These are phyloP conservation scores for Laspeyria flexula DNA, from an alignment of 2,888 invertebrate species.

Conservation along the genomic window DNA sequence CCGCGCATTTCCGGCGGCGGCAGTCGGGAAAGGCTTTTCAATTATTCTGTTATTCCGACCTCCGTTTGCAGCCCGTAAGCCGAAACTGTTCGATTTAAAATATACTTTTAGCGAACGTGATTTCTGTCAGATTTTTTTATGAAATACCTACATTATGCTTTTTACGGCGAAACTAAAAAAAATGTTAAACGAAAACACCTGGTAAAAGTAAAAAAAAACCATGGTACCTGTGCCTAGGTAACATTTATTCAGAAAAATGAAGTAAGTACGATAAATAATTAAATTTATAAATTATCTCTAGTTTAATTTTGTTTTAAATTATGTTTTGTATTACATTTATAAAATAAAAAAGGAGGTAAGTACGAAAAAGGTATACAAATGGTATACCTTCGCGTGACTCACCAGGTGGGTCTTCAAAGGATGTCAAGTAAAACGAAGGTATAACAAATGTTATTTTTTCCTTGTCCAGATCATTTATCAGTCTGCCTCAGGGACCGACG, in stretches of 20 bases:
- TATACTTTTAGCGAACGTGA: background rate
- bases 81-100: constrained; percentile 5
- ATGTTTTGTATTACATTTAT: too few relatives aligned
- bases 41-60: constrained; percentile 37
- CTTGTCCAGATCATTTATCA: constrained; percentile 34
- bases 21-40: constrained; percentile 30
- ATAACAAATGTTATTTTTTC: constrained; percentile 41
- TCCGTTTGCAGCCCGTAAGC: constrained; percentile 8
- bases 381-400: constrained; percentile 1
- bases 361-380: background rate
- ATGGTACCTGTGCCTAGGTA: too few relatives aligned
- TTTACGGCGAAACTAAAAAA: background rate
- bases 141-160: too few relatives aligned
- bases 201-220: too few relatives aligned
- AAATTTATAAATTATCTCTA: too few relatives aligned
- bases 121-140: background rate
- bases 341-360: too few relatives aligned
- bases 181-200: too few relatives aligned
- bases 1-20: constrained; percentile 47
- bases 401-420: constrained; percentile 24
- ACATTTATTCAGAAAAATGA: too few relatives aligned
- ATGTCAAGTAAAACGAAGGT: constrained; percentile 24
- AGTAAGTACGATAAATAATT: too few relatives aligned
- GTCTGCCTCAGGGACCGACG: constrained; percentile 13
- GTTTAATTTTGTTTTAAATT: too few relatives aligned